Evolutionary conservation across 30 jellyfish, hydroid and myxozoan species (phyloP), one percentile per base, ranked within the genome.

Genomic region (Chrysaora quinquecirrha): DNA sequence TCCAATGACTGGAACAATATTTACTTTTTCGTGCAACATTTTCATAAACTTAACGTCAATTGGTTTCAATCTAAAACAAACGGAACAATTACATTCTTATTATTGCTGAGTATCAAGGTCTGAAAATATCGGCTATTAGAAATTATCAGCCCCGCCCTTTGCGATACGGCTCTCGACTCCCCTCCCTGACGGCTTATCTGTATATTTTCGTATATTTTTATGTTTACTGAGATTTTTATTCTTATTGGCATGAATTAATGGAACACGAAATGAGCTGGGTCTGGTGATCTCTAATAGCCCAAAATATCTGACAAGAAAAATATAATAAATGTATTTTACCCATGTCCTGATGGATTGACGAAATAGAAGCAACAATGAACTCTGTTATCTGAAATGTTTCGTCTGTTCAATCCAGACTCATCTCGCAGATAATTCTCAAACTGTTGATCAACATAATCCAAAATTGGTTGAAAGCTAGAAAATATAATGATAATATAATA

Each of bases 311-410:
- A n/a, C n/a, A n/a, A n/a, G n/a, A n/a, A n/a, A n/a, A n/a, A n/a
- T n/a, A n/a, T 52, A 10, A 9, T 52, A 9, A 16, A 52, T 52
- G 3, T 16, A 52, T 16, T 20, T 78, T 75, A 90, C 98, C 98
- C 98, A 43, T 91, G 98, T 21, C 97, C 96, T 12, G 89, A 64
- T 20, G 99, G 99, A 82, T 77, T 96, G 90, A 96, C 54, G 73
- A 96, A 87, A 75, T 96, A 96, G 30, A 96, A 84, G 60, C 98
- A 87, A 62, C 99, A 96, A 35, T 96, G 99, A 21, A 96, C 97
- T 76, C 99, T 75, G 6, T 81, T 87, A 67, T 96, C 99, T 0
- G 88, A 88, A 20, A 96, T 96, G 67, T 90, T 90, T 69, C 99
- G 34, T 50, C 99, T 81, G 71, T 96, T 96, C 29, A 96, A 75